Conservation (phyloP, 2,888 invertebrate genomes). For the Callinectes sapidus region DNA sequence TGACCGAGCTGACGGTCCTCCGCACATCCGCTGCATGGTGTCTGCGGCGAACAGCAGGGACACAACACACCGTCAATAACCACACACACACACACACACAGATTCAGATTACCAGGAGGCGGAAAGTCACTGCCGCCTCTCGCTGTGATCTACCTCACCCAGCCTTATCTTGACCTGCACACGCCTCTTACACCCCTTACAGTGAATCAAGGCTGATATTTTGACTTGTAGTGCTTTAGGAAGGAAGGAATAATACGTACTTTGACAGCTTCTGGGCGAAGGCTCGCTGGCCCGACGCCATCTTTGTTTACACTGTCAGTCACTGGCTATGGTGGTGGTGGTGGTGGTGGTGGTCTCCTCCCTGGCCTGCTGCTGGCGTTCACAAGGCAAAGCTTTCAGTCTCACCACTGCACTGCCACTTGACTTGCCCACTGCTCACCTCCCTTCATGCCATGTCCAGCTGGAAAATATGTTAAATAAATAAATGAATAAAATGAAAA, state of each 20-base stretch:
- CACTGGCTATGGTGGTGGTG: too few relatives aligned
- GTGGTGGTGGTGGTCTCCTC: too few relatives aligned
- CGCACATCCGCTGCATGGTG: slow-evolving; percentile 72
- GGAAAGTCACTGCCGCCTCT: background rate
- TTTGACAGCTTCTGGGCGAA: slow-evolving; percentile 69
- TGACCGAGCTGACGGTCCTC: slow-evolving; percentile 67
- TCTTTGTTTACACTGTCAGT: slow-evolving; percentile 56
- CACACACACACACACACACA: background rate
- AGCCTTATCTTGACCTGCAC: background rate
- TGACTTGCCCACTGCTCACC: too few relatives aligned
- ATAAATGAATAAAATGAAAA: too few relatives aligned
- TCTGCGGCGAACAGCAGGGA: slow-evolving; percentile 38
- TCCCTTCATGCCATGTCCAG: too few relatives aligned
- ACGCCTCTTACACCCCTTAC: background rate
- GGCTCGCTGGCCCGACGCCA: slow-evolving; percentile 71
- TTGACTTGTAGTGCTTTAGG: background rate
- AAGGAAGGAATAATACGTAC: slow-evolving; percentile 37
- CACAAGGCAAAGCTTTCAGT: too few relatives aligned
- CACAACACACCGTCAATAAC: background rate
- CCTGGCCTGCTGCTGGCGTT: background rate
- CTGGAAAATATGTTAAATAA: too few relatives aligned
- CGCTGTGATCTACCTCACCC: background rate
- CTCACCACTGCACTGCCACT: too few relatives aligned
- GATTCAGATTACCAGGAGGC: background rate
- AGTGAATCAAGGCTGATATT: background rate